These are phyloP conservation scores for Chromoteleia sp. DNA, from an alignment of 2,888 invertebrate species.

Conservation along the genomic window DNA sequence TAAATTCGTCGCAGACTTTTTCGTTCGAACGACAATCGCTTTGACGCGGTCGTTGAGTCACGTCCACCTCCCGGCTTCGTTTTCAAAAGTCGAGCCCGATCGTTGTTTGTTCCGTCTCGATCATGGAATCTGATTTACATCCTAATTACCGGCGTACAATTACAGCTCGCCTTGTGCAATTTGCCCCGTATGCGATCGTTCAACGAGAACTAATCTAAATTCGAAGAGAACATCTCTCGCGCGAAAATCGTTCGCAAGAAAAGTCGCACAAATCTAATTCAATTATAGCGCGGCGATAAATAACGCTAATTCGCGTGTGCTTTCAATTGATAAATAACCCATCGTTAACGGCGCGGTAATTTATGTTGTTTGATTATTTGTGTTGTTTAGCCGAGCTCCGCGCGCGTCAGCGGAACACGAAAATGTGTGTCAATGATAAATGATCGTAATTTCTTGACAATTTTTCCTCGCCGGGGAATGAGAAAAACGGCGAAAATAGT, in stretches of 20 bases:
- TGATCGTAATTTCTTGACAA: conserved; percentile 57
- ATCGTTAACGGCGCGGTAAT: conserved; percentile 23
- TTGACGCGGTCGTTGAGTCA: conserved; percentile 58
- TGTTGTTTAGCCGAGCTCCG: background rate
- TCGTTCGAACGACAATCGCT: conserved; percentile 41
- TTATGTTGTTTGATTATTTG: conserved; percentile 34
- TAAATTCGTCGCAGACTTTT: conserved; percentile 58
- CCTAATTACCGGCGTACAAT: conserved; percentile 76
- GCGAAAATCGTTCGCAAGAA: conserved; percentile 3
- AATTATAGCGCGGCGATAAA: conserved; percentile 34
- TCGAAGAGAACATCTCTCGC: conserved; percentile 58
- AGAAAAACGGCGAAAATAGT: conserved; percentile 45
- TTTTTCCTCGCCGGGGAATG: conserved; percentile 53
- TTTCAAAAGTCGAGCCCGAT: conserved; percentile 37
- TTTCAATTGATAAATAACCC: conserved; percentile 21
- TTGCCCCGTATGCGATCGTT: conserved; percentile 64
- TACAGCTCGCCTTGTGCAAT: conserved; percentile 64
- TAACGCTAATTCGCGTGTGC: conserved; percentile 7
- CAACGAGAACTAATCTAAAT: conserved; percentile 76
- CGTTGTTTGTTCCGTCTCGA: conserved; percentile 60
- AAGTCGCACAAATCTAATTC: conserved; percentile 38
- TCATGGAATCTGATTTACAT: conserved; percentile 79
- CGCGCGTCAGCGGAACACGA: conserved; percentile 4
- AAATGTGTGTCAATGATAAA: conserved; percentile 63
- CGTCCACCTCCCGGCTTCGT: conserved; percentile 55